Evolutionary conservation across 2,797 vertebrate species (phyloP).

Genomic region (Peromyscus aztecus): DNA sequence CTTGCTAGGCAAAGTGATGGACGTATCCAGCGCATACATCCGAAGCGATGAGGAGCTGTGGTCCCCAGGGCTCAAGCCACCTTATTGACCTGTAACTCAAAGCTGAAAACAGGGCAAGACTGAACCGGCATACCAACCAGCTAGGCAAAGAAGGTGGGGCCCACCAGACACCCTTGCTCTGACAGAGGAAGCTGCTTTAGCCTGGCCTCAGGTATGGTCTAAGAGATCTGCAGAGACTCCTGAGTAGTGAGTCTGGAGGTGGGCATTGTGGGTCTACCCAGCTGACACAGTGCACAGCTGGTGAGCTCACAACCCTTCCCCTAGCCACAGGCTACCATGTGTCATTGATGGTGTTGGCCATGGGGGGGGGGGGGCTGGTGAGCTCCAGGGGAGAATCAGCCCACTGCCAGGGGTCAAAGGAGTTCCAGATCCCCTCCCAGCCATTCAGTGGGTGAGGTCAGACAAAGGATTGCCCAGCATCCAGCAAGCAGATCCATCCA

Average conservation of each 20-base stretch:
- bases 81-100: not conserved
- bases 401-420: not conserved
- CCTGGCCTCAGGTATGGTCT: not conserved
- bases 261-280: not conserved
- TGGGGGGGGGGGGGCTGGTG: conserved; percentile 46
- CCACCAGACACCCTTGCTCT: not conserved
- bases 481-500: not conserved
- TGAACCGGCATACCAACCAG: not conserved
- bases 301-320: not conserved
- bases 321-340: not conserved
- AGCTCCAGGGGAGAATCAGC: not conserved
- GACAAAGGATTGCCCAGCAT: not conserved
- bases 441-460: fast-evolving
- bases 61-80: not conserved
- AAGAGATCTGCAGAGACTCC: not conserved
- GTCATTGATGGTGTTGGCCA: conserved; percentile 41
- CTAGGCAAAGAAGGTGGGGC: too few relatives aligned
- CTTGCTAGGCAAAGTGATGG: not conserved
- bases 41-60: fast-evolving
- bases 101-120: not conserved
- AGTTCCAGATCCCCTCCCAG: not conserved
- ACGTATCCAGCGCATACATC: fast-evolving
- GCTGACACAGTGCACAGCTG: not conserved
- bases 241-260: not conserved
- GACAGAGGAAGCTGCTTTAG: fast-evolving